Evolutionary conservation across 1,140 invertebrate genomes (phyloP), one percentile per base, ranked within the genome.

Genomic region (Lordiphosa stackelbergi): DNA sequence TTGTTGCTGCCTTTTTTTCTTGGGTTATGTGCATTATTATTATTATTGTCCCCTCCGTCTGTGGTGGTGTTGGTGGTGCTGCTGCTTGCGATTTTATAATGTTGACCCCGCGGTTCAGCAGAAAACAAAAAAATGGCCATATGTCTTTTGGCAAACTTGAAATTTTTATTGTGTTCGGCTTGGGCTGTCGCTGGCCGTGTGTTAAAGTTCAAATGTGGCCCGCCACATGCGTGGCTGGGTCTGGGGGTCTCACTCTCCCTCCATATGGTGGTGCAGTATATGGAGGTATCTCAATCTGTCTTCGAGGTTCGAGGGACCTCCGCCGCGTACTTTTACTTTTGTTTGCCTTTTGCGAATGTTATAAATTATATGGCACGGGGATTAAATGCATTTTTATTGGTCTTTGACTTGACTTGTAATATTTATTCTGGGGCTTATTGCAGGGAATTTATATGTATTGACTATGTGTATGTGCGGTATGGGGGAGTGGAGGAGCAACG

Each of bases 171-270:
- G 59, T 69, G 54, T 41, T 61, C 57, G 65, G 40, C 51, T 51
- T 51, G 19, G 9, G 42, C 19, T 46, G 12, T 35, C 49, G 34
- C 22, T 42, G 62, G 68, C 72, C 64, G 77, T 72, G 77, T 81
- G 77, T 81, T 81, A 81, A 81, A 81, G 77, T 81, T 81, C 77
- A 81, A 83, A 81, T 81, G 77, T 69, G 74, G n/a, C 73, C 45
- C 62, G 65, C 65, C 74, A 79, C 57, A 78, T 78, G 74, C 61
- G 73, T 77, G 43, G 72, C 36, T 51, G 36, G 7, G 28, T 31
- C 28, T 31, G 28, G 28, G 60, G 22, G 46, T 45, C 60, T 9
- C 38, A 58, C 37, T 9, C 38, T 64, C 37, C 36, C 45, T 55
- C 28, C 36, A 42, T 16, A 47, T 46, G 37, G 48, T 24, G 22